Evolutionary conservation across 2,888 invertebrate species (phyloP).

Genomic region (Himalopsyche tibetana): DNA sequence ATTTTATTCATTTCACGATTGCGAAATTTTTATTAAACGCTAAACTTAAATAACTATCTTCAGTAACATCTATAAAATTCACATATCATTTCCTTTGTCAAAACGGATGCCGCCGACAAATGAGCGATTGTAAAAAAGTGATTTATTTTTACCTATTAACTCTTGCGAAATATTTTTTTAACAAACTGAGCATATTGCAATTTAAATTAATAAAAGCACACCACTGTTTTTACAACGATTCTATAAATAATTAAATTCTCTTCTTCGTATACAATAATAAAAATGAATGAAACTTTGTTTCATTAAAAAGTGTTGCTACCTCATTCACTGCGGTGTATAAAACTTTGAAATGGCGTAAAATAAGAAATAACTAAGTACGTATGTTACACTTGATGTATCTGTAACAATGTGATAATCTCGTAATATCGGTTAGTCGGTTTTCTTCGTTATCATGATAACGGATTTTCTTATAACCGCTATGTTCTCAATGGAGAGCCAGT

Average conservation of each 20-base stretch:
- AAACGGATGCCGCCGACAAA: constrained; percentile 41
- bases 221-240: neutral
- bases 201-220: neutral
- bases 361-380: neutral
- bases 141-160: constrained; percentile 12
- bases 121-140: constrained; percentile 16
- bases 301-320: neutral
- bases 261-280: neutral
- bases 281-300: neutral
- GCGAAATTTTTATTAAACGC: neutral
- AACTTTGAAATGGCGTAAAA: neutral
- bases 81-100: constrained; percentile 39
- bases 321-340: neutral
- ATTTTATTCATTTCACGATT: neutral
- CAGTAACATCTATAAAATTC: neutral
- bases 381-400: neutral
- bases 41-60: constrained; percentile 4
- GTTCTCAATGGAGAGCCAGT: neutral
- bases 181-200: neutral
- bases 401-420: neutral
- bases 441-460: constrained; percentile 28
- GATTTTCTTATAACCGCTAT: constrained; percentile 19
- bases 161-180: neutral
- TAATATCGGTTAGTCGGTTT: constrained; percentile 27
- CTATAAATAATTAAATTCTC: neutral